Percentiles rank a stretch among this genome's conserved stretches.
Evolutionary conservation across 2,113 vertebrate genomes (phyloP).

Genomic region (Cyanoliseus patagonus): DNA sequence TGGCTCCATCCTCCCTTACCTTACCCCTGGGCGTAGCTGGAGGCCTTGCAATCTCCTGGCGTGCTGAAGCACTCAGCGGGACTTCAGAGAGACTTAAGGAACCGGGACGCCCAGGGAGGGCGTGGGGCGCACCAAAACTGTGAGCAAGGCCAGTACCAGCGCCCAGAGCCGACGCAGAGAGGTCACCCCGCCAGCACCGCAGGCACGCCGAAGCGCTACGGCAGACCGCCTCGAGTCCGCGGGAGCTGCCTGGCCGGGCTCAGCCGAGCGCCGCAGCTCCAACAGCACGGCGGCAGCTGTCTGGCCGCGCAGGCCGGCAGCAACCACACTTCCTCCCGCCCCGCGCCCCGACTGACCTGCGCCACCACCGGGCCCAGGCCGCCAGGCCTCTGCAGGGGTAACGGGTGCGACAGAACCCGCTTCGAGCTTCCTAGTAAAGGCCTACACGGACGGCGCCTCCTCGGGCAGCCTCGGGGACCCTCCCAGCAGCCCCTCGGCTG

Average conservation of each 20-base stretch:
- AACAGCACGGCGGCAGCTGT: neutral
- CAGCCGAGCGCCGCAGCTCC: too few relatives aligned
- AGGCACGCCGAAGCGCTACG: neutral
- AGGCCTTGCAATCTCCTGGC: accelerated
- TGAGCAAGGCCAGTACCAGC: accelerated
- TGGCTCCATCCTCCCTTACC: neutral
- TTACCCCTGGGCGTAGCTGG: neutral
- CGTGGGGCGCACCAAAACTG: too few relatives aligned
- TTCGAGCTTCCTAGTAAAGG: neutral
- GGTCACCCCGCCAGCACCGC: neutral
- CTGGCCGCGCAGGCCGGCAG: too few relatives aligned
- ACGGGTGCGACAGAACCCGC: neutral
- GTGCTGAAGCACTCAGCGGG: accelerated
- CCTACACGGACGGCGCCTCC: neutral
- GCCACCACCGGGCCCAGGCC: neutral
- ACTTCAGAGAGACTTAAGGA: accelerated
- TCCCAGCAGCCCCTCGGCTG: neutral
- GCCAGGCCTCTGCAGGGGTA: neutral
- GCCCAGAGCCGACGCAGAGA: accelerated
- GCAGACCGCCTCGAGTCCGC: neutral
- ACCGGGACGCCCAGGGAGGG: accelerated
- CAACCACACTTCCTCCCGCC: neutral
- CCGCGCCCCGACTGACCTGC: slow-evolving; percentile 4
- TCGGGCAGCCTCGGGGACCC: neutral
- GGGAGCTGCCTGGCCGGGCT: too few relatives aligned